phyloP scores from a whole-genome alignment of 2,888 invertebrate species.

The Teleogryllus oceanicus region DNA sequence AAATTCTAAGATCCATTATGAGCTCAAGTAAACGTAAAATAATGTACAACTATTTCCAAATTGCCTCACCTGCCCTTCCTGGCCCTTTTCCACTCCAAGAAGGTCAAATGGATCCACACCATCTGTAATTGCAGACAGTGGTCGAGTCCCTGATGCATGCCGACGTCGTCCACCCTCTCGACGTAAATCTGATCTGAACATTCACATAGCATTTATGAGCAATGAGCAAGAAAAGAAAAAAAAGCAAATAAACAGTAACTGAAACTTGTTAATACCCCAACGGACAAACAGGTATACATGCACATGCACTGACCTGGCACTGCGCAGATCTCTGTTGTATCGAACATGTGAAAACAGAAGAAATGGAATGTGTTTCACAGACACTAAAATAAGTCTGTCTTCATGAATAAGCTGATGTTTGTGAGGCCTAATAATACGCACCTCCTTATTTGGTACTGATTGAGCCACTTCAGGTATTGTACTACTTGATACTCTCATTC shows the following conservation, averaged over 20 bases:
- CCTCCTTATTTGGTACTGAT: conserved; percentile 42
- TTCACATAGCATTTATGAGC: not conserved
- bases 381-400: conserved; percentile 78
- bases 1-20: no score
- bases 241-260: not conserved
- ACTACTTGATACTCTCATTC: conserved; percentile 22
- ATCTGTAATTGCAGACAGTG: conserved; percentile 79
- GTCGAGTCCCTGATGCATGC: conserved; percentile 77
- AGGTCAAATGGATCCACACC: conserved; percentile 80
- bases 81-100: conserved; percentile 73
- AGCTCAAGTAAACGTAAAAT: no score
- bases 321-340: conserved; percentile 55
- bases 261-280: not conserved
- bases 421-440: conserved; percentile 52
- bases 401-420: conserved; percentile 69
- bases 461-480: conserved; percentile 25
- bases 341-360: conserved; percentile 84
- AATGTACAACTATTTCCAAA: no score
- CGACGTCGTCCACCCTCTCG: conserved; percentile 72
- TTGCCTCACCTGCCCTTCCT: conserved; percentile 70
- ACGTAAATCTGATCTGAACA: conserved; percentile 59
- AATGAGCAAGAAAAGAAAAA: not conserved
- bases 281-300: no score
- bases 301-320: conserved; percentile 9
- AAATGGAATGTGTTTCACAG: conserved; percentile 74